Base-by-base conservation (phyloP, 2,113 vertebrate genomes). In the Dicrurus megarhynchus region DNA sequence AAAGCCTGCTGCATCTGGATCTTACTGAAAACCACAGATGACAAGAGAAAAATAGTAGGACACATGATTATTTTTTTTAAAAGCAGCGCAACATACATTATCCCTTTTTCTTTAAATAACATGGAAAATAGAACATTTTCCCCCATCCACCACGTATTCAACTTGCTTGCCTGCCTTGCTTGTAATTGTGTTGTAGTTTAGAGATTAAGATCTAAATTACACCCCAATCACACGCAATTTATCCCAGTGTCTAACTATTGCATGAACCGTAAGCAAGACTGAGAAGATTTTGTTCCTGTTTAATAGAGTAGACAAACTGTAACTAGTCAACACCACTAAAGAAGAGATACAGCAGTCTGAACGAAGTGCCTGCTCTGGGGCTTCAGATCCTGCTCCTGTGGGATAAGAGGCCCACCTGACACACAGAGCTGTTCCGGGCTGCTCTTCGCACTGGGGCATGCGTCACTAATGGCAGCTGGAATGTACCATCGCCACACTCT, bases 371-470 rank as follows among this genome's bases (percentile, higher is more conserved):
- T 44, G 18, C 6, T 53, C 47, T 52, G 57, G 33, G 59, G 53
- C 16, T 79, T 64, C 42, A 55, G 28, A 55, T 23, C 4, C 33
- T 56, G 21, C 13, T 64, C 26, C 18, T 18, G 39, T 7, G 39
- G 39, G 21, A 1, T 30, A 71, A 35, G 4, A 63, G 27, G 12
- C 4, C 12, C 16, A 49, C 35, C 39, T 47, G 50, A 63, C 24
- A 52, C 16, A 79, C 8, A n/a, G 1, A 73, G 32, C 5, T 39
- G 30, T 61, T 81, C 53, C 42, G 27, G 42, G 32, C 30, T 77
- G 63, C 14, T 33, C 16, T 71, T 24, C 3, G 1, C 16, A 30
- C 10, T 13, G 18, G 17, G 4, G 8, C 16, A 47, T 0, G 0
- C 0, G 3, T 7, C 52, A 17, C 18, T 52, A 26, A 41, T 1